phyloP scores from a whole-genome alignment of 2,113 vertebrate species.

The Boleophthalmus pectinirostris region DNA sequence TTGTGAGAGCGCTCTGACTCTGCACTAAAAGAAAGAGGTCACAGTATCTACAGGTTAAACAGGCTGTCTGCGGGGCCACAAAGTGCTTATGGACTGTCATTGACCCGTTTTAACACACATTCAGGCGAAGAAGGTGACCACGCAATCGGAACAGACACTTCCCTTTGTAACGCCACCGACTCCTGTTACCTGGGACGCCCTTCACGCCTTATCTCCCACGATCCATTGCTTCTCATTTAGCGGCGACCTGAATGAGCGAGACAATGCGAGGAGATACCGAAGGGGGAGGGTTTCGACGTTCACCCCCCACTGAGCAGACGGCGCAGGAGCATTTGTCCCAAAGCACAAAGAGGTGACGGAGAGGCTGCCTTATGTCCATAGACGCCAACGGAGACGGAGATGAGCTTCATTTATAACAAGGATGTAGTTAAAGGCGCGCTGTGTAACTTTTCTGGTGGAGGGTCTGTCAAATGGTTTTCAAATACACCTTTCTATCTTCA shows the following conservation, averaged over 20 bases:
- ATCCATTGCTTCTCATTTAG: constrained; percentile 54
- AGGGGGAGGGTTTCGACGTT: constrained; percentile 31
- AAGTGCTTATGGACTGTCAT: background rate
- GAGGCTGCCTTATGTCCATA: constrained; percentile 58
- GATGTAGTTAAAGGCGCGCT: background rate
- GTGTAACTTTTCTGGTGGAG: too few relatives aligned
- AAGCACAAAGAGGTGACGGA: constrained; percentile 52
- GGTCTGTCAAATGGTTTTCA: too few relatives aligned
- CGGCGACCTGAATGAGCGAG: constrained; percentile 39
- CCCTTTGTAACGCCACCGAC: constrained; percentile 24
- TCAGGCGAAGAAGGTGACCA: background rate
- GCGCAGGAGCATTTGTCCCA: constrained; percentile 58
- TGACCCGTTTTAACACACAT: constrained; percentile 1
- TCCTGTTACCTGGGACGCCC: constrained; percentile 46
- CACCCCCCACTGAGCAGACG: constrained; percentile 39
- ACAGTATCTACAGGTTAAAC: background rate
- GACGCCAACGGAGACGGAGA: constrained; percentile 43
- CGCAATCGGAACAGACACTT: background rate
- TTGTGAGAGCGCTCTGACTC: background rate
- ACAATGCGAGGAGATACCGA: constrained; percentile 64
- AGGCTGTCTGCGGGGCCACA: background rate
- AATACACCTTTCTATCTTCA: too few relatives aligned
- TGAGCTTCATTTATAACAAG: constrained; percentile 56
- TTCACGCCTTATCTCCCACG: constrained; percentile 54
- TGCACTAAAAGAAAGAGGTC: background rate